Conservation (phyloP, 2,113 vertebrate genomes). For the Petroica traversi region DNA sequence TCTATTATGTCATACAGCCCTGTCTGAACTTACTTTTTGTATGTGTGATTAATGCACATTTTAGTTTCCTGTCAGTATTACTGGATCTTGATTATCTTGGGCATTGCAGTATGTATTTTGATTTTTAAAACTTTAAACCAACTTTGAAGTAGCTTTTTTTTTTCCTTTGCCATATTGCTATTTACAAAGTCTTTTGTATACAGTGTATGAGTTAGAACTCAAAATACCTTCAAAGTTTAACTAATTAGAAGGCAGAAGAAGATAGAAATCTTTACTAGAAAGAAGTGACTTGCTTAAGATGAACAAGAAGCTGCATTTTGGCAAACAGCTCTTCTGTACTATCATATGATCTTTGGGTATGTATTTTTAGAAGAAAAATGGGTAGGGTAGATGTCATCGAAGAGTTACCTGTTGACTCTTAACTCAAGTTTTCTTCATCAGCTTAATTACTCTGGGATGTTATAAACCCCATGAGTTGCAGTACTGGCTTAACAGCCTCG, state of each 20-base stretch:
- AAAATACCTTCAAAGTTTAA: not conserved
- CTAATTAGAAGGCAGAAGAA: not conserved
- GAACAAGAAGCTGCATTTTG: not conserved
- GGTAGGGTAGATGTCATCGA: not conserved
- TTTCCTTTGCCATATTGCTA: not conserved
- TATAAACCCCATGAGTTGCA: not conserved
- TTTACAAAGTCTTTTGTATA: not conserved
- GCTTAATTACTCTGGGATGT: not conserved
- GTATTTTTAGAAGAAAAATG: not conserved
- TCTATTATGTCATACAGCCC: not conserved
- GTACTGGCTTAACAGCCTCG: not conserved
- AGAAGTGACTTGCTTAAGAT: not conserved
- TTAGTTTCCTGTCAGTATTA: not conserved
- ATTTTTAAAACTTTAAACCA: not conserved
- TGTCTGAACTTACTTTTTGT: not conserved
- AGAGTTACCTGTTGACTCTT: not conserved
- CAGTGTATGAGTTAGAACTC: not conserved
- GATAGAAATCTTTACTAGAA: not conserved
- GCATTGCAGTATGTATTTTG: not conserved
- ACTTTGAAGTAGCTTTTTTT: not conserved
- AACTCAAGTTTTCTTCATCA: not conserved
- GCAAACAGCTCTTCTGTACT: not conserved
- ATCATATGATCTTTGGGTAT: not conserved
- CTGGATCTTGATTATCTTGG: not conserved
- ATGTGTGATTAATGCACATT: not conserved